Evolutionary conservation across 2,113 vertebrate genomes (phyloP), one percentile per base, ranked within the genome.

Genomic region (Paramisgurnus dabryanus): DNA sequence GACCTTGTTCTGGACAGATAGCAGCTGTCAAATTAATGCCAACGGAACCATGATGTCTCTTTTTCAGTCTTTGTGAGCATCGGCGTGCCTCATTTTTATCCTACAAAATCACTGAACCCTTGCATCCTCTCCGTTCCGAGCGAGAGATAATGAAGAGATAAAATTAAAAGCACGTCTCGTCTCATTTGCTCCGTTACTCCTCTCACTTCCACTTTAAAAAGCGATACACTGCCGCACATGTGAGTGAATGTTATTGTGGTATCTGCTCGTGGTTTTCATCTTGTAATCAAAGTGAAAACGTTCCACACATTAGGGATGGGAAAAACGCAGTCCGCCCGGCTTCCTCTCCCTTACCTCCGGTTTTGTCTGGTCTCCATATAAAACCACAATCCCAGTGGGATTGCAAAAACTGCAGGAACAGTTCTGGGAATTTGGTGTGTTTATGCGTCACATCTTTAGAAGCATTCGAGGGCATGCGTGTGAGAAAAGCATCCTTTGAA

Each of bases 1-100:
- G 75, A 53, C 80, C 75, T 82, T 82, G 75, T 45, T 72, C 73
- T 64, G 73, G 65, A 64, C 57, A 43, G 45, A 43, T 41, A 57
- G 66, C 34, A 64, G 45, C 67, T 70, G 58, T 82, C 73, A 65
- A 69, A 49, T 65, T 53, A 70, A 43, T 71, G 17, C 49, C 58
- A 69, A 2, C 13, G 27, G 2, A 70, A 72, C 67, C 55, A 12
- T 66, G 74, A 66, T 55, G 63, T 50, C 58, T 41, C 18, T 72
- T 34, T 72, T 71, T 50, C 66, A 60, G 47, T 70, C 40, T 50
- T 55, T 60, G 40, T 53, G 10, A 81, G 39, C 17, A 1, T 40
- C 45, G 43, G 4, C 9, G 49, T 72, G 58, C 43, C 58, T 41
- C n/a, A n/a, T 13, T 55, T 49, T 53, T 63, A 61, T 77, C 18